A percentile compares a stretch with the other conserved stretches of the same genome.
phyloP scores from a whole-genome alignment of 2,797 vertebrate species.

The Semotilus atromaculatus region DNA sequence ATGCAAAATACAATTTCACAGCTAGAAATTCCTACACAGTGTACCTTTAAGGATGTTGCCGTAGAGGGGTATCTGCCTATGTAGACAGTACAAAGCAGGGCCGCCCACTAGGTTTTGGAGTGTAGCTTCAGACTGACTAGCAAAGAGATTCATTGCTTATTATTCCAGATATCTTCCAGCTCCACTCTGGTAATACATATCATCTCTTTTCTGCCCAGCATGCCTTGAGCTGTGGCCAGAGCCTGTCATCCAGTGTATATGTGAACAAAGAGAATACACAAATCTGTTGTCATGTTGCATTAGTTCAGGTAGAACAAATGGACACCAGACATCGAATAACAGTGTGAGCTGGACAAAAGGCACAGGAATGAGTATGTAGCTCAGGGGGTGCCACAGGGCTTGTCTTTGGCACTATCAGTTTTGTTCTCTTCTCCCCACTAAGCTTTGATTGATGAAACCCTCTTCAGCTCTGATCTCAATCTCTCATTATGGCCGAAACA shows the following conservation, averaged over 20 bases:
- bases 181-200: constrained; percentile 28
- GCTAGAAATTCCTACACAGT: too few relatives aligned
- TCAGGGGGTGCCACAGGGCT: constrained; percentile 60
- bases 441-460: constrained; percentile 78
- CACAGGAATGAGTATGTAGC: constrained; percentile 51
- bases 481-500: constrained; percentile 71
- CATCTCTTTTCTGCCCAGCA: constrained; percentile 16
- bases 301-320: constrained; percentile 31
- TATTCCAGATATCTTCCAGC: constrained; percentile 12
- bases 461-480: constrained; percentile 70
- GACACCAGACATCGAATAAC: constrained; percentile 8
- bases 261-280: constrained; percentile 33
- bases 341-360: constrained; percentile 39
- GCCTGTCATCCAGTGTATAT: constrained; percentile 27
- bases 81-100: not conserved
- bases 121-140: constrained; percentile 17
- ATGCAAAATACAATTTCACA: too few relatives aligned
- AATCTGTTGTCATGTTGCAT: constrained; percentile 34
- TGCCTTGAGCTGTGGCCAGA: constrained; percentile 5
- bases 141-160: constrained; percentile 14
- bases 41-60: not conserved
- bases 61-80: not conserved
- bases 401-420: constrained; percentile 64
- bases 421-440: constrained; percentile 62
- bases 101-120: constrained; percentile 1